Conservation (phyloP, 1,140 invertebrate genomes). For the Dinoponera quadriceps region DNA sequence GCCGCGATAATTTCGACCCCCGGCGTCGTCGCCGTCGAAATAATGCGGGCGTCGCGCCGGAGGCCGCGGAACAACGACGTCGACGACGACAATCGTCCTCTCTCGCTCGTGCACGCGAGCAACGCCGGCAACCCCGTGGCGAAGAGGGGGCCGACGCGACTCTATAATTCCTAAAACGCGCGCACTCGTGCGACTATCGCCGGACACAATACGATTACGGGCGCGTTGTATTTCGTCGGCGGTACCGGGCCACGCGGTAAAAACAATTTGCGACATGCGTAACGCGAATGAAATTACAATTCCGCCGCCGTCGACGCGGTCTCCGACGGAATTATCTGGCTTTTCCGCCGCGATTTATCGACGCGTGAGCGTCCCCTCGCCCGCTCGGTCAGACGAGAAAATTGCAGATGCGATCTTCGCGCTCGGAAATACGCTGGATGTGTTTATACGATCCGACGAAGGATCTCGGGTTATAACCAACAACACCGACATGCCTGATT, state of each 20-base stretch:
- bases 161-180: conserved; percentile 19
- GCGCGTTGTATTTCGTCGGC: conserved; percentile 5
- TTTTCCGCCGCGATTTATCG: conserved; percentile 49
- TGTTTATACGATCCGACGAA: background rate
- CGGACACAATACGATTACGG: conserved; percentile 25
- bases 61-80: too few relatives aligned
- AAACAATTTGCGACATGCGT: conserved; percentile 44
- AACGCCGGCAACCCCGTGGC: background rate
- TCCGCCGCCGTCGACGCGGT: conserved; percentile 11
- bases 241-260: conserved; percentile 3
- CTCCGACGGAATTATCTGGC: conserved; percentile 4
- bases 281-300: conserved; percentile 40
- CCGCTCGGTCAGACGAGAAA: conserved; percentile 7
- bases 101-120: conserved; percentile 3
- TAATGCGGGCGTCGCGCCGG: background rate
- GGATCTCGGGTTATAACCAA: background rate
- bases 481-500: too few relatives aligned
- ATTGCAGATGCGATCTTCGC: conserved; percentile 5
- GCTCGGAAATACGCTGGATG: too few relatives aligned
- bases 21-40: conserved; percentile 13
- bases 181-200: background rate
- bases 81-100: background rate
- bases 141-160: background rate
- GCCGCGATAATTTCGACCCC: background rate
- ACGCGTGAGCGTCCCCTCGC: background rate